Conservation (phyloP, 35 echinoderm and acorn worm species). For the Lytechinus pictus region DNA sequence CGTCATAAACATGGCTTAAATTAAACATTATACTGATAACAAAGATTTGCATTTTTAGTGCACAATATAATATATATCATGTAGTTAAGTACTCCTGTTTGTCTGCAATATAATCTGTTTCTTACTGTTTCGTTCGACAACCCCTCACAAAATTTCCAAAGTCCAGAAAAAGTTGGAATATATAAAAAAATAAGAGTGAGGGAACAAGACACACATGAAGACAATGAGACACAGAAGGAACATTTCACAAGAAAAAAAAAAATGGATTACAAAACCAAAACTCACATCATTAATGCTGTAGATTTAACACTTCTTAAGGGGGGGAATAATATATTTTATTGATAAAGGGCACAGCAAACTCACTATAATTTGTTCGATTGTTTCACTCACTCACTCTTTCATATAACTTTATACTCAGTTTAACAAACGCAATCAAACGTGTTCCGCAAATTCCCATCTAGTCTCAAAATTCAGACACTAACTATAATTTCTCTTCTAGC, state of each 20-base stretch:
- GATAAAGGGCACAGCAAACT: not conserved
- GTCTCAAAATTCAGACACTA: not conserved
- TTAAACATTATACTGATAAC: not conserved
- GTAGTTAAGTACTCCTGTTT: not conserved
- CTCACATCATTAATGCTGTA: conserved; percentile 4
- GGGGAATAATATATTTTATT: not conserved
- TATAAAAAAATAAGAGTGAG: not conserved
- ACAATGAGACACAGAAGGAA: not conserved
- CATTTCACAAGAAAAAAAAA: not conserved
- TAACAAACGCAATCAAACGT: not conserved
- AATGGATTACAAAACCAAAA: conserved; percentile 23
- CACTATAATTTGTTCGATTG: not conserved
- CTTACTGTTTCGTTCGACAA: conserved; percentile 42
- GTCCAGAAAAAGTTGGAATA: not conserved
- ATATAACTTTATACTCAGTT: not conserved
- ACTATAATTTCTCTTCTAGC: not conserved
- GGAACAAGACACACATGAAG: conserved; percentile 13
- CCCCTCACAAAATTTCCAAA: conserved; percentile 39
- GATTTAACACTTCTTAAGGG: not conserved
- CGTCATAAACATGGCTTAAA: not conserved
- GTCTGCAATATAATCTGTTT: not conserved
- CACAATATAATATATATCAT: conserved; percentile 29
- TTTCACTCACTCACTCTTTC: conserved; percentile 27
- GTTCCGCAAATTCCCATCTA: not conserved
- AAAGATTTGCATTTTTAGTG: conserved; percentile 20